Base-by-base conservation (phyloP, 2,797 vertebrate species). In the Alosa sapidissima region DNA sequence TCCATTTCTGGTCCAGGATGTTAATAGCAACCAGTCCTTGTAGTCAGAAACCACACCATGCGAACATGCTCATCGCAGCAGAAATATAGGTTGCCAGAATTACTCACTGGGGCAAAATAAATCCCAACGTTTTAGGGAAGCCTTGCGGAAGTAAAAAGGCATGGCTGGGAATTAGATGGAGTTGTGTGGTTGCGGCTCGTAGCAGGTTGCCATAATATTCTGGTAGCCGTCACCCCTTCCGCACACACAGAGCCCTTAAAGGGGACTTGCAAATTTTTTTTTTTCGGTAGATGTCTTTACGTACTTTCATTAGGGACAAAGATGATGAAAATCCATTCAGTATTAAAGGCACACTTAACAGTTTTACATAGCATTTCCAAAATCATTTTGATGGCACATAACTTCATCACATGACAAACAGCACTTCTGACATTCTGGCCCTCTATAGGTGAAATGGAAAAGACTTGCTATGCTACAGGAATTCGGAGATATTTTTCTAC, bases 21-120 rank as follows among this genome's bases (percentile, higher is more conserved):
- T 19, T 60, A 60, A 60, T 60, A n/a, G n/a, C 21, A 60, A 60
- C 58, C 58, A 60, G 58, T 5, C 21, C 4, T 24, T 60, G n/a
- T 7, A 21, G 58, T 60, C n/a, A n/a, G n/a, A 24, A 60, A 60
- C 58, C 58, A 24, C 21, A 24, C 21, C 58, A 60, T 24, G 7
- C n/a, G n/a, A 60, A n/a, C 7, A 24, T 60, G 21, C n/a, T 60
- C n/a, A 60, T 21, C 24, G 21, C 58, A 24, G 58, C 58, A 60
- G 58, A 24, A 60, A 60, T 60, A 1, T 55, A 21, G 58, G 58
- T 60, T 60, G 58, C 58, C 6, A 21, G 58, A 60, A 60, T n/a
- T 60, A 60, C 58, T 60, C 58, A 60, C 58, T n/a, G n/a, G 58
- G 58, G 58, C n/a, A 60, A 60, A 60, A 60, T 60, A 60, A 60